A percentile compares a stretch with the other conserved stretches of the same genome.
Conservation (phyloP, 2,888 invertebrate species). For the Ommatoiulus sabulosus region DNA sequence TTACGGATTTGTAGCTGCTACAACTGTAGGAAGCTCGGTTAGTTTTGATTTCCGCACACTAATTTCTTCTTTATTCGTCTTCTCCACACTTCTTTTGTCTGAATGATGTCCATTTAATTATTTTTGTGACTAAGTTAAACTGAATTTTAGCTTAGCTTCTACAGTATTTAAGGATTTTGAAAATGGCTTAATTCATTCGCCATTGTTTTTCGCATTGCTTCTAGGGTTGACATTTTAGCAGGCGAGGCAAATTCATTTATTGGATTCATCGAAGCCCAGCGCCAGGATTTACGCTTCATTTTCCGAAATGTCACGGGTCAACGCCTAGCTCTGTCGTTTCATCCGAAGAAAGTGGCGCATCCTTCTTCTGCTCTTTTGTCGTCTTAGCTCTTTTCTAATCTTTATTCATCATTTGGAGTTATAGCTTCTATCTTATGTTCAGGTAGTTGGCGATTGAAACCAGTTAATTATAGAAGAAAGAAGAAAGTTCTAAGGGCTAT, state of each 20-base stretch:
- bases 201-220: background rate
- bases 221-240: background rate
- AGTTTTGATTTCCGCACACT: too few relatives aligned
- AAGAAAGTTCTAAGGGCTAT: too few relatives aligned
- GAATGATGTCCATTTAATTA: too few relatives aligned
- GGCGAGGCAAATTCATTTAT: background rate
- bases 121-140: too few relatives aligned
- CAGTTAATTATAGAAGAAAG: background rate
- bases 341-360: background rate
- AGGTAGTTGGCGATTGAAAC: background rate
- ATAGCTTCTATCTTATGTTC: background rate
- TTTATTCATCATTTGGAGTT: background rate
- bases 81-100: too few relatives aligned
- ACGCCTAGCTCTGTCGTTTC: background rate
- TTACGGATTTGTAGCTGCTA: too few relatives aligned
- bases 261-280: background rate
- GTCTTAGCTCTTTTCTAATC: conserved; percentile 6
- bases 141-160: too few relatives aligned
- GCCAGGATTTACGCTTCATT: conserved; percentile 11
- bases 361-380: background rate
- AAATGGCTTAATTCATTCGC: background rate
- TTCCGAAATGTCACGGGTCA: conserved; percentile 30
- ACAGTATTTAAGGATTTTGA: conserved; percentile 1
- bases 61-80: too few relatives aligned
- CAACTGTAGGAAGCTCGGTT: too few relatives aligned